Percentiles rank a stretch among this genome's conserved stretches.
These are phyloP conservation scores for Eucriotettix oculatus DNA, from an alignment of 2,888 invertebrate species.

Conservation along the genomic window DNA sequence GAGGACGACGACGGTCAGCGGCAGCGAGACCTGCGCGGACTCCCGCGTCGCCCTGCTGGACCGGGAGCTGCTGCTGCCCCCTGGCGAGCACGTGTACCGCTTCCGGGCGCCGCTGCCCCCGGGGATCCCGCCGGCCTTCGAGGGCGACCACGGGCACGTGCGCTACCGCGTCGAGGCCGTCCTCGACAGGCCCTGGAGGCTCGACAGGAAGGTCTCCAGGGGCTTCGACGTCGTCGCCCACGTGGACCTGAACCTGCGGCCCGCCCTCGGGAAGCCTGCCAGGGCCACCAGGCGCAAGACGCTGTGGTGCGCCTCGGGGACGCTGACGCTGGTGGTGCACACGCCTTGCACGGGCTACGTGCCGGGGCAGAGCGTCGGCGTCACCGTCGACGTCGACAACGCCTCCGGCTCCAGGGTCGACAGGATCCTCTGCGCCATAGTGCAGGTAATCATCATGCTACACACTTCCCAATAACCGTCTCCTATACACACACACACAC, in stretches of 20 bases:
- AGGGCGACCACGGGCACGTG: conserved; percentile 48
- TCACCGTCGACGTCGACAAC: conserved; percentile 56
- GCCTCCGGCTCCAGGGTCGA: conserved; percentile 48
- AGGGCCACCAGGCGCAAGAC: conserved; percentile 53
- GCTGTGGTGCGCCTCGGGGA: conserved; percentile 58
- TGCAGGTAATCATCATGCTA: no score
- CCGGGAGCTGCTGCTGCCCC: conserved; percentile 3
- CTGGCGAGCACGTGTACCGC: conserved; percentile 57
- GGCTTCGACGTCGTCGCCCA: no score
- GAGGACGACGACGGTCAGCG: no score
- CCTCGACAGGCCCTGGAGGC: conserved; percentile 66
- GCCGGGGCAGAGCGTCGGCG: conserved; percentile 54
- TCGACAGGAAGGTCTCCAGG: conserved; percentile 50
- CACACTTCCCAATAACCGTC: no score
- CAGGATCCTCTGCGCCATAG: conserved; percentile 33
- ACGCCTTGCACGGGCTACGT: conserved; percentile 59
- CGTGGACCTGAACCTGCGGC: conserved; percentile 67
- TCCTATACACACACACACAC: no score
- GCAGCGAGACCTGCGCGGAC: no score
- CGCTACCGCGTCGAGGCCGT: conserved; percentile 65
- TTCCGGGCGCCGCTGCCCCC: conserved; percentile 56
- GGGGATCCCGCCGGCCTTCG: conserved; percentile 64
- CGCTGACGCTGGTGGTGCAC: conserved; percentile 46
- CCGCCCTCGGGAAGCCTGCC: conserved; percentile 50
- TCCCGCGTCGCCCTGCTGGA: no score